phyloP scores from a whole-genome alignment of 2,113 vertebrate genomes.

The Takifugu bimaculatus region DNA sequence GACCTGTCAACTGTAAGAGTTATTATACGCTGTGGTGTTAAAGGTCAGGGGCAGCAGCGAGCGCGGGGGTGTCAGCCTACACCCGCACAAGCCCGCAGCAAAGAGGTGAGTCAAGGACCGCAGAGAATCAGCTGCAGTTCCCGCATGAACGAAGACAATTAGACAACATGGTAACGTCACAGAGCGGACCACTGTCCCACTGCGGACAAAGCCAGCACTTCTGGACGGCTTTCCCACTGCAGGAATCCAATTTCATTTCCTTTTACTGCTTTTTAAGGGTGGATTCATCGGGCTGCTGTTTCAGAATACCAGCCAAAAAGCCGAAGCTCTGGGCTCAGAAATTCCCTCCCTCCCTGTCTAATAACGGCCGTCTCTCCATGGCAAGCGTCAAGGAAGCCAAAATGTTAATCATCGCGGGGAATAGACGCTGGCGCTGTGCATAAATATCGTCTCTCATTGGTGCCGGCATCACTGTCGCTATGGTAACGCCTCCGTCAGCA shows the following conservation, averaged over 20 bases:
- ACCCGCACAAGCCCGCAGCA: slow-evolving; percentile 36
- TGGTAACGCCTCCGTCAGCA: too few relatives aligned
- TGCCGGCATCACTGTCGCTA: too few relatives aligned
- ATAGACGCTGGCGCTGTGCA: too few relatives aligned
- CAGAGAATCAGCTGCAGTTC: slow-evolving; percentile 14
- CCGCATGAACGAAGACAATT: slow-evolving; percentile 12
- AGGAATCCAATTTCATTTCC: slow-evolving; percentile 1
- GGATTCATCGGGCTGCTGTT: too few relatives aligned
- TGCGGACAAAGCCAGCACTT: neutral
- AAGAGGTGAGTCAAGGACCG: slow-evolving; percentile 19
- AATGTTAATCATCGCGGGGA: too few relatives aligned
- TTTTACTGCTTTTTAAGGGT: neutral
- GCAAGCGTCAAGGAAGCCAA: too few relatives aligned
- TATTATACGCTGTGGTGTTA: slow-evolving; percentile 80
- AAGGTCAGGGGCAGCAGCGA: slow-evolving; percentile 66
- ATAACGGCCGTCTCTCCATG: too few relatives aligned
- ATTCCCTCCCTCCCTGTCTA: too few relatives aligned
- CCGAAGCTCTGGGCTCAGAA: too few relatives aligned
- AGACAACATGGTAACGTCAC: neutral
- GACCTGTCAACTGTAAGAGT: slow-evolving; percentile 94
- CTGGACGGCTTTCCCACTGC: neutral
- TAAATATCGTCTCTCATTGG: too few relatives aligned
- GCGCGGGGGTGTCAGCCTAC: slow-evolving; percentile 59
- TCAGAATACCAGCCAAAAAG: too few relatives aligned
- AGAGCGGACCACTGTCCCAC: neutral